These are phyloP conservation scores for Myodes glareolus DNA, from an alignment of 2,113 vertebrate genomes.

Conservation along the genomic window DNA sequence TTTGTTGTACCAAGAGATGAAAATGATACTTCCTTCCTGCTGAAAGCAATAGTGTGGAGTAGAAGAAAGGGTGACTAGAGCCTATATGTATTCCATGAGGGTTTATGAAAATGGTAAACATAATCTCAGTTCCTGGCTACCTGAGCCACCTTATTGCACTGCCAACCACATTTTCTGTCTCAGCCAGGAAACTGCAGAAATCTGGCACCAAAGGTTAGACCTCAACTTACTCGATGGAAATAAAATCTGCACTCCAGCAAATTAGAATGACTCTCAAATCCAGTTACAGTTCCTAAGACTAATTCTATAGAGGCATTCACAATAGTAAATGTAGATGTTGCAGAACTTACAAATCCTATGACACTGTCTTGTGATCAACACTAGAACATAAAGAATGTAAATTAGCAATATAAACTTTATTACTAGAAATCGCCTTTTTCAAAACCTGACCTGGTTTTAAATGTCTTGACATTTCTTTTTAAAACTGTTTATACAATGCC, in stretches of 20 bases:
- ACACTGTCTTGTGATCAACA: neutral
- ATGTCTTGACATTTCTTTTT: neutral
- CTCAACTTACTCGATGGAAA: constrained; percentile 73
- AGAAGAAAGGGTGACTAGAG: constrained; percentile 63
- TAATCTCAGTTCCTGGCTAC: constrained; percentile 78
- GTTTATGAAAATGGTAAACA: constrained; percentile 87
- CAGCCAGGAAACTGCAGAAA: constrained; percentile 70
- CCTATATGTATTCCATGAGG: constrained; percentile 82
- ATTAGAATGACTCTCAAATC: constrained; percentile 67
- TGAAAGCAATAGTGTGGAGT: constrained; percentile 50
- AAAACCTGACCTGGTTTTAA: constrained; percentile 18
- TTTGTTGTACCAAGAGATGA: constrained; percentile 87
- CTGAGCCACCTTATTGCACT: constrained; percentile 75
- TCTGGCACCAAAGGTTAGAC: constrained; percentile 76
- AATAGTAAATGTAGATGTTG: neutral
- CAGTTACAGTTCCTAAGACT: neutral
- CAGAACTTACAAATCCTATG: neutral
- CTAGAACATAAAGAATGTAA: neutral
- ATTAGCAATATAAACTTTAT: neutral
- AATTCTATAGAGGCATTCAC: neutral
- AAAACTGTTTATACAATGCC: neutral
- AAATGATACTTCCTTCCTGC: constrained; percentile 91
- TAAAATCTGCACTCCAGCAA: constrained; percentile 72
- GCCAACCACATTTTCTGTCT: constrained; percentile 69
- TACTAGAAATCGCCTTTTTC: neutral